A percentile compares a stretch with the other conserved stretches of the same genome.
Evolutionary conservation across 2,797 vertebrate species (phyloP).

Genomic region (Picus viridis): DNA sequence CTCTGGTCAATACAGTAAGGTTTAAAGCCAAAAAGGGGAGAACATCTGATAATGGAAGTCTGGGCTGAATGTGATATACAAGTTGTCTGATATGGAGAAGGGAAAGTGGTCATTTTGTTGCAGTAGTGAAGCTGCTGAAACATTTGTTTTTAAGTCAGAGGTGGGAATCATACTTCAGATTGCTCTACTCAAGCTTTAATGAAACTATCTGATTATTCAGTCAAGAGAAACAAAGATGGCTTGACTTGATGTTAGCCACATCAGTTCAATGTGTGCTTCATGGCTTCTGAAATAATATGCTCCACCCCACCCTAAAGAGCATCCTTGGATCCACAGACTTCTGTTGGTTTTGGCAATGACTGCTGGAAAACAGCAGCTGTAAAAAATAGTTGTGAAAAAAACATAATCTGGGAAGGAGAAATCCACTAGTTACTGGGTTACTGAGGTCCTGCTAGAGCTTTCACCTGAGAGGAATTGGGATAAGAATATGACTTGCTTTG

Average conservation of each 20-base stretch:
- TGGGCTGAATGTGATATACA: neutral
- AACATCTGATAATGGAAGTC: neutral
- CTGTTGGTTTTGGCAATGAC: neutral
- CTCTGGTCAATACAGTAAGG: neutral
- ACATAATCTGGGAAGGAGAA: neutral
- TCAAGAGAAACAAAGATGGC: neutral
- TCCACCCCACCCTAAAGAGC: neutral
- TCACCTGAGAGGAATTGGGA: neutral
- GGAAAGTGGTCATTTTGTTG: neutral
- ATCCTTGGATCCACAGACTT: neutral
- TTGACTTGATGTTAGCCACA: neutral
- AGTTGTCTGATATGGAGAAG: neutral
- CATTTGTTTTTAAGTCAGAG: neutral
- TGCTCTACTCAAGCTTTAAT: neutral
- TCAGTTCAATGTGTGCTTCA: neutral
- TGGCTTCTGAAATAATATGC: accelerated
- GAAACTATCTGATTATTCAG: neutral
- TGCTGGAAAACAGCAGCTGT: neutral
- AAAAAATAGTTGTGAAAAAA: neutral
- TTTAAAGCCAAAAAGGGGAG: neutral
- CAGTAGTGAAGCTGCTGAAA: neutral
- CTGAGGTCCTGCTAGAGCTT: neutral
- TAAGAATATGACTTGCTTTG: neutral
- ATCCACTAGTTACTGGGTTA: neutral
- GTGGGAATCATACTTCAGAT: neutral